phyloP scores from a whole-genome alignment of 2,113 vertebrate species.

The Spea multiplicata region DNA sequence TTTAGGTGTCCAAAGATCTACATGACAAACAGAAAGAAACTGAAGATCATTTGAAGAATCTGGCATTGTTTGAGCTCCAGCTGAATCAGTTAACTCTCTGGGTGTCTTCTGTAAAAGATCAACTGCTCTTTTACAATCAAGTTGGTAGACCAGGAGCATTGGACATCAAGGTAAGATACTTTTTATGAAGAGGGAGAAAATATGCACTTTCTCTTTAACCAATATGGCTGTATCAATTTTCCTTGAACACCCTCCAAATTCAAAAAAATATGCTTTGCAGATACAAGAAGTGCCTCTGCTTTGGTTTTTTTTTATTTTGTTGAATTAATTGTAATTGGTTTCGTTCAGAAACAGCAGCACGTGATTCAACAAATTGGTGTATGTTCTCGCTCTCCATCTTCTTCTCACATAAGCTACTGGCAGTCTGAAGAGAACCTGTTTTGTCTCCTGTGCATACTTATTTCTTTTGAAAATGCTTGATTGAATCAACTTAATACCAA shows the following conservation, averaged over 20 bases:
- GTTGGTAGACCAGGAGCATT: slow-evolving; percentile 70
- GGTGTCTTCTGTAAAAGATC: slow-evolving; percentile 76
- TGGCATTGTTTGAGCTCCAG: slow-evolving; percentile 72
- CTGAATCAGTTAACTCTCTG: slow-evolving; percentile 78
- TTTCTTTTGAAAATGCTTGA: slow-evolving; percentile 22
- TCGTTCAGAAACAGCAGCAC: slow-evolving; percentile 15
- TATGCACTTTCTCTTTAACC: too few species aligned
- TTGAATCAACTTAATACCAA: not conserved
- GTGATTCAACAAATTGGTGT: slow-evolving; percentile 14
- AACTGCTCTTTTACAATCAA: slow-evolving; percentile 76
- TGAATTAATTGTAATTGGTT: not conserved
- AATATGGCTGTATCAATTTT: too few species aligned
- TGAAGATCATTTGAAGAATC: slow-evolving; percentile 76
- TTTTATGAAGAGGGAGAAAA: too few species aligned
- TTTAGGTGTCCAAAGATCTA: slow-evolving; percentile 81
- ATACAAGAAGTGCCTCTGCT: too few species aligned
- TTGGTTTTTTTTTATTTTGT: too few species aligned
- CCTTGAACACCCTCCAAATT: too few species aligned
- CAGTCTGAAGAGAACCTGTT: slow-evolving; percentile 13
- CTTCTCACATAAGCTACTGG: slow-evolving; percentile 20
- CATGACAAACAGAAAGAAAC: slow-evolving; percentile 87
- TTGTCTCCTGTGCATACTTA: not conserved
- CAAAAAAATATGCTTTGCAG: too few species aligned
- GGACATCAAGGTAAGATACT: slow-evolving; percentile 74
- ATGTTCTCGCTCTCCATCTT: slow-evolving; percentile 8